Evolutionary conservation across 2,888 invertebrate genomes (phyloP).

Genomic region (Mycalesis mineus): DNA sequence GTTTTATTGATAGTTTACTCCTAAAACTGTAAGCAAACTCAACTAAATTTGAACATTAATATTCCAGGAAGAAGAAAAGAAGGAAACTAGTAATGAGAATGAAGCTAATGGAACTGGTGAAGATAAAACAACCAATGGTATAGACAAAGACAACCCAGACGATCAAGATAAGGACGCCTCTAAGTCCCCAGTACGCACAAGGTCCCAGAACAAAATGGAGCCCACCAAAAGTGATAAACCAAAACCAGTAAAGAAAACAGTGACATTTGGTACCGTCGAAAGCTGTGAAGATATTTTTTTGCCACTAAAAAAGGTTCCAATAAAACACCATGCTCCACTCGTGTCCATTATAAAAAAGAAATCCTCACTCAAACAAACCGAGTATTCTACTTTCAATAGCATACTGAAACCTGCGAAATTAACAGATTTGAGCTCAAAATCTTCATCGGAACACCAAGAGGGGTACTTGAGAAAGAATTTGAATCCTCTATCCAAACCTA

Average conservation of each 20-base stretch:
- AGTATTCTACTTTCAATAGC: slow-evolving; percentile 77
- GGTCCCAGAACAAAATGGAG: slow-evolving; percentile 76
- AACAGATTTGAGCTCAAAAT: slow-evolving; percentile 80
- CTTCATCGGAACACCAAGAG: slow-evolving; percentile 71
- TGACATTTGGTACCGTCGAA: slow-evolving; percentile 81
- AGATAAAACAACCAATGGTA: slow-evolving; percentile 46
- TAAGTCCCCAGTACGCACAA: slow-evolving; percentile 67
- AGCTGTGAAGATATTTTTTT: slow-evolving; percentile 80
- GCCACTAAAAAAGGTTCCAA: slow-evolving; percentile 75
- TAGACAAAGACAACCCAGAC: slow-evolving; percentile 43
- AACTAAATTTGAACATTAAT: too few relatives aligned
- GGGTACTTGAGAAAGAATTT: slow-evolving; percentile 68
- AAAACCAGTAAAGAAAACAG: slow-evolving; percentile 80
- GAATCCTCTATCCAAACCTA: slow-evolving; percentile 68
- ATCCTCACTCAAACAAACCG: slow-evolving; percentile 75
- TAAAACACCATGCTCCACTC: slow-evolving; percentile 79
- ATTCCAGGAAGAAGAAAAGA: slow-evolving; percentile 75
- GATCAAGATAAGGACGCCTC: slow-evolving; percentile 46
- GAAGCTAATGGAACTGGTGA: slow-evolving; percentile 50
- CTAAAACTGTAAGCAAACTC: too few relatives aligned
- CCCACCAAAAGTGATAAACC: slow-evolving; percentile 61
- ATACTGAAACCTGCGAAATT: slow-evolving; percentile 81
- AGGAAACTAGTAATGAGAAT: slow-evolving; percentile 68
- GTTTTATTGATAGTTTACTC: neutral
- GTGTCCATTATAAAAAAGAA: slow-evolving; percentile 82